Evolutionary conservation across 2,113 vertebrate genomes (phyloP).

Genomic region (Thunnus thynnus): DNA sequence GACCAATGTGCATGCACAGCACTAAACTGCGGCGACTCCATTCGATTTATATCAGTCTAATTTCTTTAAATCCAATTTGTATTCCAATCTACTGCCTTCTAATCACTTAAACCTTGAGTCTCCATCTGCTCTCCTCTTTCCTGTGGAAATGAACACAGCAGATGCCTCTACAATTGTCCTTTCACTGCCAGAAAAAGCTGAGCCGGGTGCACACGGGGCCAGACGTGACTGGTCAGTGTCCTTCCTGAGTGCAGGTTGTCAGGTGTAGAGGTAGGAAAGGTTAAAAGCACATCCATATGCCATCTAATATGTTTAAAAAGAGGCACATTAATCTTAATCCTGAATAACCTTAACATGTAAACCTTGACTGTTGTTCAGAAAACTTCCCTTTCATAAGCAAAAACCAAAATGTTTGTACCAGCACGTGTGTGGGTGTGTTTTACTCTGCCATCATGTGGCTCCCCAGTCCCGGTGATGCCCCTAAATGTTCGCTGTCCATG

Average conservation of each 20-base stretch:
- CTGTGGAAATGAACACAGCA: constrained; percentile 90
- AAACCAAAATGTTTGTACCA: constrained; percentile 15
- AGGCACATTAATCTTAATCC: constrained; percentile 48
- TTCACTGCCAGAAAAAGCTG: constrained; percentile 89
- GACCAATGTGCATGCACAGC: constrained; percentile 55
- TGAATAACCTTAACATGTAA: background rate
- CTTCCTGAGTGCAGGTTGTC: constrained; percentile 80
- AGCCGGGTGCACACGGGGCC: constrained; percentile 79
- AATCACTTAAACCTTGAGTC: constrained; percentile 97
- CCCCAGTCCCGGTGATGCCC: background rate
- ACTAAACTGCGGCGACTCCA: constrained; percentile 92
- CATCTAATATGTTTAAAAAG: constrained; percentile 30
- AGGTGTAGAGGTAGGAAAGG: constrained; percentile 57
- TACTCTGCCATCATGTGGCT: background rate
- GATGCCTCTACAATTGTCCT: constrained; percentile 94
- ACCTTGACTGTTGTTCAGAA: background rate
- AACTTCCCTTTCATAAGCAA: constrained; percentile 15
- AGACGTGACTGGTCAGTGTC: constrained; percentile 74
- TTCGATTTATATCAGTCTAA: constrained; percentile 99
- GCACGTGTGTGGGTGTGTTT: background rate
- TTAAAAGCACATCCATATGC: constrained; percentile 56
- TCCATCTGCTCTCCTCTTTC: constrained; percentile 91
- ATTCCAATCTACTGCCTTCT: constrained; percentile 98
- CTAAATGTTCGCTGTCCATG: background rate
- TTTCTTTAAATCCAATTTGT: constrained; percentile 99